These are phyloP conservation scores for Sciurus carolinensis DNA, from an alignment of 2,797 vertebrate species.

Conservation along the genomic window DNA sequence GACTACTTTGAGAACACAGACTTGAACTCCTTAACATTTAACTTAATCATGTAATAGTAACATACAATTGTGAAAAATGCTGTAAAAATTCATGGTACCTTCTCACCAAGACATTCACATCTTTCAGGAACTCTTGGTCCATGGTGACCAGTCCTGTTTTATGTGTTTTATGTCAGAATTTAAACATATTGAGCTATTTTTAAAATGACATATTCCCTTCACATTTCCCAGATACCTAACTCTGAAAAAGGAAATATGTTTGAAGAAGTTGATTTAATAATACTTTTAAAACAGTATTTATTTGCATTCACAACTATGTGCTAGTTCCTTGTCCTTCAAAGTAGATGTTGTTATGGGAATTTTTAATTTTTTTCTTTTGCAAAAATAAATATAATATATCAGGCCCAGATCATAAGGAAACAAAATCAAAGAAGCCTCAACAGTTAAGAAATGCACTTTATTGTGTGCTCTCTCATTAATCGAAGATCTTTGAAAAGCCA, in stretches of 20 bases:
- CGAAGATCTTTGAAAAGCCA: not conserved
- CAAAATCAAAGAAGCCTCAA: not conserved
- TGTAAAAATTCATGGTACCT: not conserved
- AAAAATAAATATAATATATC: conserved; percentile 3
- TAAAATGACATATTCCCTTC: not conserved
- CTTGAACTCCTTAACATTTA: conserved; percentile 6
- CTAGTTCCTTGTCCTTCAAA: conserved; percentile 50
- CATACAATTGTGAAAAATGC: not conserved
- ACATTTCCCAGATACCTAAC: not conserved
- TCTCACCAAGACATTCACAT: not conserved
- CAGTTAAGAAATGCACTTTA: not conserved
- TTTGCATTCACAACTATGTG: not conserved
- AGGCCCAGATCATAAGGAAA: not conserved
- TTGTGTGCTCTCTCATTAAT: not conserved
- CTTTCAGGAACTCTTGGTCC: not conserved
- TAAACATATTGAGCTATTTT: not conserved
- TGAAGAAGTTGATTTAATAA: conserved; percentile 27
- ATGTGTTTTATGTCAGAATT: conserved; percentile 40
- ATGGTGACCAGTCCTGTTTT: not conserved
- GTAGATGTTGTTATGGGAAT: not conserved
- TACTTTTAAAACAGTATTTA: not conserved
- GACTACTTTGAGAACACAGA: not conserved
- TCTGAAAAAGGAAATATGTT: not conserved
- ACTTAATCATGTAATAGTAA: not conserved
- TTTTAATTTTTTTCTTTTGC: not conserved